Evolutionary conservation across 2,113 vertebrate species (phyloP), one percentile per base, ranked within the genome.

Genomic region (Eidolon helvum): DNA sequence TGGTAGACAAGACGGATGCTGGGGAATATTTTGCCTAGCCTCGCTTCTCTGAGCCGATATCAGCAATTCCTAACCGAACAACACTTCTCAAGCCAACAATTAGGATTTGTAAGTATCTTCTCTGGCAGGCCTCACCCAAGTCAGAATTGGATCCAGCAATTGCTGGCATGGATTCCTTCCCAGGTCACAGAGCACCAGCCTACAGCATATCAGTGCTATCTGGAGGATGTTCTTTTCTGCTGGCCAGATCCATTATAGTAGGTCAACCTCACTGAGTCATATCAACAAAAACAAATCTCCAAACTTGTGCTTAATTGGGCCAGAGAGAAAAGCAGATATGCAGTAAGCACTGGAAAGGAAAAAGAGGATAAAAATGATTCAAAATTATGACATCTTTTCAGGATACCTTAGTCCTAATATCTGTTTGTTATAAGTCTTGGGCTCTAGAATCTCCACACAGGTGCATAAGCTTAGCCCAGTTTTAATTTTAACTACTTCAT

Each of bases 401-500:
- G 65, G 7, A 63, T 22, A 53, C 4, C 12, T 86, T 55, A 19
- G 66, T 85, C 45, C 30, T 84, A 65, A 43, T 7, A 74, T 4
- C 55, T 95, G 10, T 63, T 95, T 33, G 15, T 69, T n/a, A 79
- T 18, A 96, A 77, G 4, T 45, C 10, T 38, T 61, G 30, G n/a
- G 0, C 15, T 11, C 30, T 26, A 50, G 53, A 75, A 45, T 59
- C 15, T 55, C 38, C 74, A 74, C 9, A 68, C 40, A 86, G 40
- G 6, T 30, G 11, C 55, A 3, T 43, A 78, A 65, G 59, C n/a
- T 43, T 45, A 74, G 12, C 22, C n/a, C 30, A 6, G 2, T 77
- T 82, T 91, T 48, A 48, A 53, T 94, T 91, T 89, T 90, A 59
- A 57, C 63, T 79, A 66, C 16, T 75, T 90, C 8, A n/a, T 90